Conservation (phyloP, 2,797 vertebrate species). For the Helarctos malayanus region DNA sequence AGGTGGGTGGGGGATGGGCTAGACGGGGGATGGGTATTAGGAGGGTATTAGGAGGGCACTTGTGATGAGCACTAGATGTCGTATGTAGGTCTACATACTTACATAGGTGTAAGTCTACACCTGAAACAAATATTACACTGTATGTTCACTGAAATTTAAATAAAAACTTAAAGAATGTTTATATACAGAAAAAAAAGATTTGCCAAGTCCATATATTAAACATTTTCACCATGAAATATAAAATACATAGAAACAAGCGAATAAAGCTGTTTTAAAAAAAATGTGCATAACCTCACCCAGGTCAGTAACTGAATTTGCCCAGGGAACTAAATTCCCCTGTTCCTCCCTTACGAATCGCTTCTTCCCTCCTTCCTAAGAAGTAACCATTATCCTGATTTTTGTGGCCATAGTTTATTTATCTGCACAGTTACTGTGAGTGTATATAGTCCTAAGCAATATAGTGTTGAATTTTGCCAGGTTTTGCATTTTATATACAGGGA, state of each 20-base stretch:
- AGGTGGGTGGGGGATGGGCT: not conserved
- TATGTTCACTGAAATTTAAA: not conserved
- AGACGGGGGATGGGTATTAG: not conserved
- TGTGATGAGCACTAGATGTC: not conserved
- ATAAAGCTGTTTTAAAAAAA: conserved; percentile 7
- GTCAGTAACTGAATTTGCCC: not conserved
- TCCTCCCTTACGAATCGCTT: not conserved
- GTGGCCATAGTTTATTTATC: not conserved
- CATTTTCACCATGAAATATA: not conserved
- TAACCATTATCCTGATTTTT: not conserved
- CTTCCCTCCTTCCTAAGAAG: not conserved
- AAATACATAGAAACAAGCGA: not conserved
- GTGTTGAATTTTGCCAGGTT: conserved; percentile 23
- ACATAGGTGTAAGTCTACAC: not conserved
- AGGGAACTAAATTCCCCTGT: not conserved
- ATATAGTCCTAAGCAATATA: not conserved
- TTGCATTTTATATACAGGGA: not conserved
- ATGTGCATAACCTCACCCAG: not conserved
- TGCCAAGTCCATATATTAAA: not conserved
- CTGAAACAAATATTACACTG: not conserved
- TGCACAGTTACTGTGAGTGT: not conserved
- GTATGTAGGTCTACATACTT: not conserved
- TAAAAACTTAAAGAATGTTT: not conserved
- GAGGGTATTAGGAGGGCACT: not conserved
- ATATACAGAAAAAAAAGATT: not conserved